A percentile compares a stretch with the other conserved stretches of the same genome.
These are phyloP conservation scores for Smithornis capensis DNA, from an alignment of 2,113 vertebrate species.

Conservation along the genomic window DNA sequence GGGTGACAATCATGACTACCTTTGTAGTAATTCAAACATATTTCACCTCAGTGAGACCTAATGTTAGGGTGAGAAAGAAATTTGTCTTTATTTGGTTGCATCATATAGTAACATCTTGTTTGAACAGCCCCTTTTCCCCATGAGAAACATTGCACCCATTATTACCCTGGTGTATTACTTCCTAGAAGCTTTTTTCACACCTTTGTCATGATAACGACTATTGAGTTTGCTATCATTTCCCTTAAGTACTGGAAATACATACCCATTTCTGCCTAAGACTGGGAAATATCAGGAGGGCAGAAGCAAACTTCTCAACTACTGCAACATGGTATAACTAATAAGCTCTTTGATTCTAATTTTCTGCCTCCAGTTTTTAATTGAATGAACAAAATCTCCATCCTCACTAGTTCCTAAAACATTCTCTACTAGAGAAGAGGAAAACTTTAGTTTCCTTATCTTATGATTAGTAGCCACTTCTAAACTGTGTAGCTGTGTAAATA, in stretches of 20 bases:
- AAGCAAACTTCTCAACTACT: not conserved
- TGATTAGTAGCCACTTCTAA: not conserved
- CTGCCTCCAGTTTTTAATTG: not conserved
- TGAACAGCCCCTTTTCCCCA: conserved; percentile 41
- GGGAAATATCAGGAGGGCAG: not conserved
- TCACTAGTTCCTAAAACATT: conserved; percentile 10
- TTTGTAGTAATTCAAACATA: not conserved
- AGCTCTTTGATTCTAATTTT: not conserved
- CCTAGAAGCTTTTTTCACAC: not conserved
- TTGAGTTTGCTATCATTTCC: conserved; percentile 6
- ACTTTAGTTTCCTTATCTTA: not conserved
- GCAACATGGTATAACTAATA: not conserved
- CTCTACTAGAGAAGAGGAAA: conserved; percentile 1
- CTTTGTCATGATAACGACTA: not conserved
- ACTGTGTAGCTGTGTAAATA: not conserved
- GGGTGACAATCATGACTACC: not conserved
- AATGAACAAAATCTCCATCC: not conserved
- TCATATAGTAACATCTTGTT: conserved; percentile 6
- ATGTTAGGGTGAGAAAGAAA: not conserved
- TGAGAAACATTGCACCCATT: conserved; percentile 1
- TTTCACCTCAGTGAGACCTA: not conserved
- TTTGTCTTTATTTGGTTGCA: not conserved
- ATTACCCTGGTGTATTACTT: conserved; percentile 35
- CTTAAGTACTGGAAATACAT: not conserved
- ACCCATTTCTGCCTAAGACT: conserved; percentile 3